Conservation (phyloP, 2,797 vertebrate genomes). For the Neostethus bicornis region DNA sequence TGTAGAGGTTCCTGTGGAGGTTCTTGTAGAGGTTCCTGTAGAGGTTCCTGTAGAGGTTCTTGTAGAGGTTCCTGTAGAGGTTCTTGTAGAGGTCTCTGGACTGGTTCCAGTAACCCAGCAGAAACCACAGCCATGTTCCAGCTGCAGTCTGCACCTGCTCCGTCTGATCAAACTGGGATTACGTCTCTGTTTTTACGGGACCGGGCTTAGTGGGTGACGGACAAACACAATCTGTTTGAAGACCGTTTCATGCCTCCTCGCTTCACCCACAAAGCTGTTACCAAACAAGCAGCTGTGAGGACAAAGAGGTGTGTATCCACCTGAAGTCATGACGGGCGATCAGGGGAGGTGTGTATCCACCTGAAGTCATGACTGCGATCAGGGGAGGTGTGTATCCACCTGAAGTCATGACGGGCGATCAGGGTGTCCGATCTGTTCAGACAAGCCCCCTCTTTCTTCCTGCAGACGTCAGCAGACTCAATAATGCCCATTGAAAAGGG, state of each 20-base stretch:
- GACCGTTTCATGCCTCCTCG: slow-evolving; percentile 24
- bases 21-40: too few species aligned
- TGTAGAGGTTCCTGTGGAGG: too few species aligned
- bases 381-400: slow-evolving; percentile 48
- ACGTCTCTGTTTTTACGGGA: slow-evolving; percentile 15
- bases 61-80: too few species aligned
- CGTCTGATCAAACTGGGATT: slow-evolving; percentile 53
- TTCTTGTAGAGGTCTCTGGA: too few species aligned
- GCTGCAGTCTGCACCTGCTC: slow-evolving; percentile 43
- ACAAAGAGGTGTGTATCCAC: slow-evolving; percentile 49
- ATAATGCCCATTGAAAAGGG: slow-evolving; percentile 67
- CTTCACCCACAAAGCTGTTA: slow-evolving; percentile 49
- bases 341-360: slow-evolving; percentile 62
- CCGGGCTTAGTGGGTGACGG: slow-evolving; percentile 12
- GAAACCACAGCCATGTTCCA: slow-evolving; percentile 11
- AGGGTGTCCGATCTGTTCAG: slow-evolving; percentile 67
- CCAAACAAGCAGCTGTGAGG: slow-evolving; percentile 62
- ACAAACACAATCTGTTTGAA: slow-evolving; percentile 19
- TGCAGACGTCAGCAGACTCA: slow-evolving; percentile 67
- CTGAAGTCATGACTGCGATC: slow-evolving; percentile 54
- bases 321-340: slow-evolving; percentile 57
- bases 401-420: slow-evolving; percentile 60
- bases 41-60: too few species aligned
- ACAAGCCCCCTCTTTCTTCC: slow-evolving; percentile 60
- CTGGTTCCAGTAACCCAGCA: slow-evolving; percentile 24